Conservation (phyloP, 2,113 vertebrate species). For the Tragelaphus buxtoni region DNA sequence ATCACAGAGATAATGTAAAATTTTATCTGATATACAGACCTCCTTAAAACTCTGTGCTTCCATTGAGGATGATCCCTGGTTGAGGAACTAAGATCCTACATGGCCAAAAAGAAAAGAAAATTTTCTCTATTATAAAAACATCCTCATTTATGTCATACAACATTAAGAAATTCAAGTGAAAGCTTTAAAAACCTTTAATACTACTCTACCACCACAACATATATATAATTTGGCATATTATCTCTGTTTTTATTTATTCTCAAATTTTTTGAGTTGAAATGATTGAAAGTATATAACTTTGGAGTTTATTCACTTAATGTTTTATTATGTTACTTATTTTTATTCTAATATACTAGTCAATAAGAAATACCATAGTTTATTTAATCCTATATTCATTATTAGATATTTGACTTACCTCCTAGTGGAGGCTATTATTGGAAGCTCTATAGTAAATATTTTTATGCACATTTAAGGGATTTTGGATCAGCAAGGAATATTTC, state of each 20-base stretch:
- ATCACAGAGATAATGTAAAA: neutral
- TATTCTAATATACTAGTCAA: neutral
- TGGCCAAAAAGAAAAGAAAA: neutral
- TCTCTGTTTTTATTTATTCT: neutral
- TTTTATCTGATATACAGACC: neutral
- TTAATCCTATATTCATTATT: neutral
- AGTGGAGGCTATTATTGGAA: slow-evolving; percentile 14
- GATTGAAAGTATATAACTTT: neutral
- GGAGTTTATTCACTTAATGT: neutral
- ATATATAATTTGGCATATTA: neutral
- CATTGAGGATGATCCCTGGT: neutral
- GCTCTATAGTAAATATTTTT: neutral
- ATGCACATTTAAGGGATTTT: neutral
- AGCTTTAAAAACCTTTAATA: neutral
- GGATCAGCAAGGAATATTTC: neutral
- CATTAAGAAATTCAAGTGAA: slow-evolving; percentile 22
- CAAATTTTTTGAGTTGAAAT: neutral
- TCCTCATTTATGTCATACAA: neutral
- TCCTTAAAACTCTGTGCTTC: neutral
- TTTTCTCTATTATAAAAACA: neutral
- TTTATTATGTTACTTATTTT: slow-evolving; percentile 5
- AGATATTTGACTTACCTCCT: neutral
- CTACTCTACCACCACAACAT: neutral
- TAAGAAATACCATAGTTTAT: neutral
- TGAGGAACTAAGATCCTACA: neutral